Conservation (phyloP, 2,113 vertebrate species). For the Zosterops hypoxanthus region DNA sequence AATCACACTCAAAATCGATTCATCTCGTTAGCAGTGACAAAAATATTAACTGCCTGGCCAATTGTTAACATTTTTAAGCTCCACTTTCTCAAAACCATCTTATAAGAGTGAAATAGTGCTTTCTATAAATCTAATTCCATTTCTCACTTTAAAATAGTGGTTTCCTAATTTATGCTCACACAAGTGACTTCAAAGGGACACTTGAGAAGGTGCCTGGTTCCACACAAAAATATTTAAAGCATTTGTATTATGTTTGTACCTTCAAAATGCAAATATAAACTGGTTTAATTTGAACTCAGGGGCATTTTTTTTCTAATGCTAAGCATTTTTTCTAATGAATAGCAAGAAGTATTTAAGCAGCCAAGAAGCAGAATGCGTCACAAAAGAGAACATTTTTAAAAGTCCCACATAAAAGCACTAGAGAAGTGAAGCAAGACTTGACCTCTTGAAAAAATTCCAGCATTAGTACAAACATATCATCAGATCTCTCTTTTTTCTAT, state of each 20-base stretch:
- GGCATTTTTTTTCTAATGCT: not conserved
- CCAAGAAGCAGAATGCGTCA: not conserved
- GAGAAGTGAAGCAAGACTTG: not conserved
- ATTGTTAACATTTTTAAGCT: not conserved
- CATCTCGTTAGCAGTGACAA: not conserved
- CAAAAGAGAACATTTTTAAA: not conserved
- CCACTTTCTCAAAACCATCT: not conserved
- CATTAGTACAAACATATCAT: not conserved
- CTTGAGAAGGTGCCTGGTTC: not conserved
- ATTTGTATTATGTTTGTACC: rapidly evolving
- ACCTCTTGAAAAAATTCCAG: not conserved
- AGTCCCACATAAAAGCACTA: not conserved
- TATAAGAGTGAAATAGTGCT: not conserved
- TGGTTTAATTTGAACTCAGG: not conserved
- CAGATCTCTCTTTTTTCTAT: not conserved
- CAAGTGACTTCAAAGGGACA: not conserved
- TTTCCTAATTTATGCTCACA: not conserved
- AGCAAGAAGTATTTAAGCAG: not conserved
- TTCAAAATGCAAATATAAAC: not conserved
- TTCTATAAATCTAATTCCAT: not conserved
- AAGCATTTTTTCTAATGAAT: not conserved
- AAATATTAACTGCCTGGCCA: not conserved
- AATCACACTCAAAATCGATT: not conserved
- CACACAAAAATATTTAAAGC: not conserved
- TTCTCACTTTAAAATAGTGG: not conserved